Conservation (phyloP, 2,888 invertebrate species). For the Embidobia sp. region DNA sequence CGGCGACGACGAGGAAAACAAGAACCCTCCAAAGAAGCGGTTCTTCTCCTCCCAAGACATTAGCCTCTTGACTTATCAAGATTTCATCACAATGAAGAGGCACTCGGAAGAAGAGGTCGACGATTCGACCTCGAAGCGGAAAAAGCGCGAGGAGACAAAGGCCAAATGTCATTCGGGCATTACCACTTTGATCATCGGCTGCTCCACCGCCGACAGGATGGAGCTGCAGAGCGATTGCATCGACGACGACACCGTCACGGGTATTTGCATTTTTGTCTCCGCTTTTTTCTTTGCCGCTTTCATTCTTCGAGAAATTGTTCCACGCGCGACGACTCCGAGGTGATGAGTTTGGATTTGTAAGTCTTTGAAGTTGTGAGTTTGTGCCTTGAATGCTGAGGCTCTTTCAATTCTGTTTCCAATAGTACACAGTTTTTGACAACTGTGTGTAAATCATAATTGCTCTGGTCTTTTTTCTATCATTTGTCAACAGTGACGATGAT, state of each 20-base stretch:
- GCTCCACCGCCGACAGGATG: conserved; percentile 89
- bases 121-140: conserved; percentile 61
- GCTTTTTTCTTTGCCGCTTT: background rate
- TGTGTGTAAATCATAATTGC: too few relatives aligned
- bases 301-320: too few relatives aligned
- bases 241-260: conserved; percentile 86
- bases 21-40: conserved; percentile 69
- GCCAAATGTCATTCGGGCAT: conserved; percentile 82
- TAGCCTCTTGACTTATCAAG: conserved; percentile 67
- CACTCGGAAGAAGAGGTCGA: conserved; percentile 63
- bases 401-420: too few relatives aligned
- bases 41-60: conserved; percentile 37
- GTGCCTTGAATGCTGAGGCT: too few relatives aligned
- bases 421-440: too few relatives aligned
- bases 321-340: too few relatives aligned
- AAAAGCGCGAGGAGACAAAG: conserved; percentile 73
- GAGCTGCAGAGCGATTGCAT: conserved; percentile 90
- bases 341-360: too few relatives aligned
- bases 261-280: conserved; percentile 78
- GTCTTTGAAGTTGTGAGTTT: too few relatives aligned
- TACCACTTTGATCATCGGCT: conserved; percentile 88
- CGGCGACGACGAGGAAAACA: conserved; percentile 74
- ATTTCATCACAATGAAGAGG: conserved; percentile 72
- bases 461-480: too few relatives aligned
- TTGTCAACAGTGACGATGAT: too few relatives aligned